These are phyloP conservation scores for Lutjanus campechanus DNA, from an alignment of 2,797 vertebrate genomes.

Conservation along the genomic window DNA sequence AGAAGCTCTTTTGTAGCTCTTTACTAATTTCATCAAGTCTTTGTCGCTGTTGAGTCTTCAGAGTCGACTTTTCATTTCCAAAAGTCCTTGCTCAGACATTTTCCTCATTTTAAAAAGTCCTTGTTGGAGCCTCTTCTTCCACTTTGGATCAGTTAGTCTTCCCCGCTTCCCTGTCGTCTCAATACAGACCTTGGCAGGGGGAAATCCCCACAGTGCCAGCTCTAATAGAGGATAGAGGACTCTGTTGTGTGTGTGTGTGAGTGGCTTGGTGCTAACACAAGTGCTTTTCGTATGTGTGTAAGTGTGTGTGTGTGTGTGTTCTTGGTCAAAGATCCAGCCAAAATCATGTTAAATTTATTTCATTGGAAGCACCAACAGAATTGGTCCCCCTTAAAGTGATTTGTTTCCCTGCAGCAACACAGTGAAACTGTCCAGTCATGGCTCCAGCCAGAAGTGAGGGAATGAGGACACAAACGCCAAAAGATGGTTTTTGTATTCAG, in stretches of 20 bases:
- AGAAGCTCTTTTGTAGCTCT: background rate
- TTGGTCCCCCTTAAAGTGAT: constrained; percentile 41
- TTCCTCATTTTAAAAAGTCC: constrained; percentile 39
- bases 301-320: constrained; percentile 15
- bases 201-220: constrained; percentile 38
- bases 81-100: constrained; percentile 50
- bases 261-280: constrained; percentile 16
- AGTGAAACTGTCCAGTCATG: constrained; percentile 42
- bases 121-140: constrained; percentile 31
- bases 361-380: constrained; percentile 27
- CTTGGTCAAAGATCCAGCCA: constrained; percentile 48
- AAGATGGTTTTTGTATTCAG: background rate
- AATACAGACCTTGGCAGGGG: constrained; percentile 41
- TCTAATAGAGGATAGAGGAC: constrained; percentile 30
- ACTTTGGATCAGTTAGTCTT: constrained; percentile 30
- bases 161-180: constrained; percentile 21
- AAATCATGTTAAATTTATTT: constrained; percentile 56
- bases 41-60: constrained; percentile 10
- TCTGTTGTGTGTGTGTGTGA: constrained; percentile 2
- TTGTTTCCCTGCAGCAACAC: constrained; percentile 48
- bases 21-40: constrained; percentile 19
- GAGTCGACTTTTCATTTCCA: constrained; percentile 22
- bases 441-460: background rate
- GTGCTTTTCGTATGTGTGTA: constrained; percentile 23
- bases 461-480: background rate